Evolutionary conservation across 2,888 invertebrate genomes (phyloP).

Genomic region (Leptopilina syphax): DNA sequence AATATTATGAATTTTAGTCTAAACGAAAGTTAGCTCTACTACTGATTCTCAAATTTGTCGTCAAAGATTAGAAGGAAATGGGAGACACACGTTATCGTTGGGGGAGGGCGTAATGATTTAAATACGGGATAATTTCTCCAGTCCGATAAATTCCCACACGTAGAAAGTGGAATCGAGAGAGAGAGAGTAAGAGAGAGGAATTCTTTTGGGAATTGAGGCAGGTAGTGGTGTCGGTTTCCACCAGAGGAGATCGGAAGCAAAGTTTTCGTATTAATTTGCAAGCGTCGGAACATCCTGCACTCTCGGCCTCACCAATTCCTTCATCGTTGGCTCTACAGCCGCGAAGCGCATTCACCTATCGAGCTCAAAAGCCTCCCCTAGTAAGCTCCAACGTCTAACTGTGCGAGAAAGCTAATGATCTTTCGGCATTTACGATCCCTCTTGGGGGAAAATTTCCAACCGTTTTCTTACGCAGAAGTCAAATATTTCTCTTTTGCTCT

Average conservation of each 20-base stretch:
- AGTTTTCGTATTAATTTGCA: conserved; percentile 59
- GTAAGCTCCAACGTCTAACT: conserved; percentile 47
- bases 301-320: conserved; percentile 20
- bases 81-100: conserved; percentile 44
- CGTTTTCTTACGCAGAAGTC: conserved; percentile 55
- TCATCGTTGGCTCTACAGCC: conserved; percentile 7
- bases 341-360: conserved; percentile 30
- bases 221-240: conserved; percentile 44
- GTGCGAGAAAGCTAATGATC: conserved; percentile 57
- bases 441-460: conserved; percentile 47
- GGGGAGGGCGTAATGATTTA: conserved; percentile 48
- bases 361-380: conserved; percentile 45
- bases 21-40: no score
- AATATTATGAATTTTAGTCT: no score
- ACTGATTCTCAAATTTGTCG: not conserved
- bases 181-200: conserved; percentile 27
- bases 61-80: conserved; percentile 39
- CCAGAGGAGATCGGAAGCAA: conserved; percentile 51
- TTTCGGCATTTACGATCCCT: conserved; percentile 54
- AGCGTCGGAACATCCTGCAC: conserved; percentile 47
- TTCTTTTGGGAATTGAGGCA: conserved; percentile 53
- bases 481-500: conserved; percentile 53
- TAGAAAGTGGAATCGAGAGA: conserved; percentile 27
- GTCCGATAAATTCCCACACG: conserved; percentile 51
- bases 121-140: conserved; percentile 49